These are phyloP conservation scores for Dorcus parallelipipedus DNA, from an alignment of 2,888 invertebrate genomes.

Conservation along the genomic window DNA sequence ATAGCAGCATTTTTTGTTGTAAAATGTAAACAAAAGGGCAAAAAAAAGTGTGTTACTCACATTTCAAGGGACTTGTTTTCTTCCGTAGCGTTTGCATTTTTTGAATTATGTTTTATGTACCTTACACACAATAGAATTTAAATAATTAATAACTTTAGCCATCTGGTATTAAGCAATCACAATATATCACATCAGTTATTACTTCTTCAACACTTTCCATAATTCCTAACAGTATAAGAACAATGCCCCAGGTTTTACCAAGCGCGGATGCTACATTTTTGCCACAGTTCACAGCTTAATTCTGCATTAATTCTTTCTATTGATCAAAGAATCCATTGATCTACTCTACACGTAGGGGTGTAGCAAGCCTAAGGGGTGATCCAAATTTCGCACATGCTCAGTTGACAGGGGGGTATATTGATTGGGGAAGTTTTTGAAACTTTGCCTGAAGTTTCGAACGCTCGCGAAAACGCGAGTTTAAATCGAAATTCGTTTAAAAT, in stretches of 20 bases:
- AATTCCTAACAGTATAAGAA: constrained; percentile 16
- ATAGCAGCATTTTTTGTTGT: no score
- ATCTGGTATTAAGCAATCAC: constrained; percentile 37
- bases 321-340: constrained; percentile 44
- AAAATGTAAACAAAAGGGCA: no score
- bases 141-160: constrained; percentile 23
- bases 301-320: constrained; percentile 36
- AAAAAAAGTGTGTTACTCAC: constrained; percentile 61
- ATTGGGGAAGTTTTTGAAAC: constrained; percentile 15
- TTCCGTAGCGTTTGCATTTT: constrained; percentile 88
- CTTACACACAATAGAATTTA: constrained; percentile 1
- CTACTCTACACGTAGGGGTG: constrained; percentile 36
- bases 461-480: no score
- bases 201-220: constrained; percentile 28
- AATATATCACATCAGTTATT: constrained; percentile 36
- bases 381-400: constrained; percentile 34
- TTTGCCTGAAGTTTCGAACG: constrained; percentile 1
- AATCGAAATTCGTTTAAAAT: no score
- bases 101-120: background rate
- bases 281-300: background rate
- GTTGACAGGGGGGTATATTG: constrained; percentile 16
- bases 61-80: constrained; percentile 91
- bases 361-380: constrained; percentile 33
- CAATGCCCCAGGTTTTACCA: background rate
- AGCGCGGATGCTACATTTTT: no score